These are phyloP conservation scores for Cephus runcator DNA, from an alignment of 2,888 invertebrate species.

Conservation along the genomic window DNA sequence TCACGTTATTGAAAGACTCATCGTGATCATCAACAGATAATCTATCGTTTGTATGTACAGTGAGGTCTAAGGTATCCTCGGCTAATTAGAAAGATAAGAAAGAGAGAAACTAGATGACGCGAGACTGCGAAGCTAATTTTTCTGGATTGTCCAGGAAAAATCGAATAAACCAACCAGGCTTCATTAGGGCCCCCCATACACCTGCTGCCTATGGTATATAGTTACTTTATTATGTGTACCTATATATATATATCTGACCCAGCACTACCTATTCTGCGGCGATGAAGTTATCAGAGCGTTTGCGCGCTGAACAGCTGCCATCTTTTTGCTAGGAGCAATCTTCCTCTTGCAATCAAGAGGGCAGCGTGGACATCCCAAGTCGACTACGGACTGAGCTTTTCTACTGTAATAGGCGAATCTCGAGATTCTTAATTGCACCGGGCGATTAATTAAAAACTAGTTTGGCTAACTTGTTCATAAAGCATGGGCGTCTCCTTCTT, in stretches of 20 bases:
- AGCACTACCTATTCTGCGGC: conserved; percentile 19
- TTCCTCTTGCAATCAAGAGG: conserved; percentile 6
- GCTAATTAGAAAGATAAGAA: background rate
- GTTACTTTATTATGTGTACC: background rate
- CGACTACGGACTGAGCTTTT: background rate
- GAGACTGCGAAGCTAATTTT: background rate
- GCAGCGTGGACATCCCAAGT: background rate
- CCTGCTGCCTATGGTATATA: background rate
- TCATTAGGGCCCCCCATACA: background rate
- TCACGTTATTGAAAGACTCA: conserved; percentile 36
- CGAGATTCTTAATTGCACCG: conserved; percentile 29
- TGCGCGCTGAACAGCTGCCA: conserved; percentile 34
- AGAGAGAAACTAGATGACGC: background rate
- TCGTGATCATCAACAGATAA: background rate
- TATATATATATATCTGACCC: background rate
- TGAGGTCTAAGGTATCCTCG: background rate
- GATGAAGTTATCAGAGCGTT: conserved; percentile 41
- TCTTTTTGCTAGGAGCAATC: conserved; percentile 32
- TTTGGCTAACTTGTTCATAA: conserved; percentile 11
- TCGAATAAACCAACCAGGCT: background rate
- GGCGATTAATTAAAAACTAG: conserved; percentile 41
- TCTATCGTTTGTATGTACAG: background rate
- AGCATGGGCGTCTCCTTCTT: background rate
- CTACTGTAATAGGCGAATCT: background rate
- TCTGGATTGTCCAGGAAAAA: background rate